Evolutionary conservation across 2,797 vertebrate species (phyloP).

Genomic region (Gallinago nigripennis): DNA sequence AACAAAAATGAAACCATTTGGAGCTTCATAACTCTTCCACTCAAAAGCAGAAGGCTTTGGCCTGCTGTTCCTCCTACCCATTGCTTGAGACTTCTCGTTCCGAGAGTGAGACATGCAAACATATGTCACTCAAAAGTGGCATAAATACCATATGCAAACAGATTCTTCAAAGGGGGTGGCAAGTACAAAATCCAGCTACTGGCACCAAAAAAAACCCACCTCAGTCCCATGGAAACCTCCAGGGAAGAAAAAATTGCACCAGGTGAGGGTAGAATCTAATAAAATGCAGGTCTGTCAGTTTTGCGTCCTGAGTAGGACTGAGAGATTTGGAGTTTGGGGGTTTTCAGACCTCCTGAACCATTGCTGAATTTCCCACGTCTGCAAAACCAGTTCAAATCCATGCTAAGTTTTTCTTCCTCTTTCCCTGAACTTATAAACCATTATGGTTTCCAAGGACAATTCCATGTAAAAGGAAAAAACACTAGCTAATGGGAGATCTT

Average conservation of each 20-base stretch:
- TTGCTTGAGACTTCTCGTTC: constrained; percentile 15
- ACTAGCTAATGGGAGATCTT: not conserved
- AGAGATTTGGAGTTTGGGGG: not conserved
- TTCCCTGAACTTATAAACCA: constrained; percentile 21
- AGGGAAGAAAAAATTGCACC: not conserved
- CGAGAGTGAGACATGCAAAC: not conserved
- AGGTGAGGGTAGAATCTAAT: not conserved
- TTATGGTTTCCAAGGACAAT: constrained; percentile 3
- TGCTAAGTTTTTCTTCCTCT: not conserved
- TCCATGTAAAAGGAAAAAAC: not conserved
- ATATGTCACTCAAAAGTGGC: constrained; percentile 18
- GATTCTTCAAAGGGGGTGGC: not conserved
- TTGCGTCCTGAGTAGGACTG: not conserved
- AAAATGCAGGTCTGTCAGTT: not conserved
- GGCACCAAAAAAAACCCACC: not conserved
- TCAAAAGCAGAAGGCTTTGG: constrained; percentile 29
- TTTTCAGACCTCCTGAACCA: not conserved
- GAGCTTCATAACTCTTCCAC: not conserved
- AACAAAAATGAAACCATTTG: constrained; percentile 18
- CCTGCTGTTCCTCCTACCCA: constrained; percentile 33
- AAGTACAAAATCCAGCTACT: not conserved
- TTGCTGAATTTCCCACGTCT: not conserved
- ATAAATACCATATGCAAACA: constrained; percentile 24
- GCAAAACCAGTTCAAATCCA: not conserved
- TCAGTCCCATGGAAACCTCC: not conserved